Evolutionary conservation across 2,113 vertebrate species (phyloP).

Genomic region (Muntiacus reevesi): DNA sequence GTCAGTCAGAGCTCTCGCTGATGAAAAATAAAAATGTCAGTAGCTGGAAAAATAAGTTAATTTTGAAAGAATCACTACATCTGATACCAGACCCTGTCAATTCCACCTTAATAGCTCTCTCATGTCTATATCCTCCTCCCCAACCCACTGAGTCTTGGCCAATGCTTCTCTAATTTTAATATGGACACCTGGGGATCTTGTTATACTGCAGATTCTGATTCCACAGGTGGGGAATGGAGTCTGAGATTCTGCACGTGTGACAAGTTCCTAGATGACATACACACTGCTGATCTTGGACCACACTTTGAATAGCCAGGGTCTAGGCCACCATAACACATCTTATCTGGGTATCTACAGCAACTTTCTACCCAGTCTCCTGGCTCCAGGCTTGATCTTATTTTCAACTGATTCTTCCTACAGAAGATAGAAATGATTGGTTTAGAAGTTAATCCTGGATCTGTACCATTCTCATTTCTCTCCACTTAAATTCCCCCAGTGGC

Average conservation of each 20-base stretch:
- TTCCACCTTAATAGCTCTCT: not conserved
- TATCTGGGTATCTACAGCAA: not conserved
- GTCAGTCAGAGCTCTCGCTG: not conserved
- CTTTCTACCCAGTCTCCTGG: not conserved
- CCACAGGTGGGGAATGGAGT: not conserved
- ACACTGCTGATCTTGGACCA: not conserved
- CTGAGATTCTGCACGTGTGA: not conserved
- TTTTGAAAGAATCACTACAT: not conserved
- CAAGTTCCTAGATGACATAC: not conserved
- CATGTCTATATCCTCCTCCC: not conserved
- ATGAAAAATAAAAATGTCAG: not conserved
- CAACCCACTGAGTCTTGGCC: not conserved
- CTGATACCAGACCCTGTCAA: not conserved
- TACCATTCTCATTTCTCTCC: not conserved
- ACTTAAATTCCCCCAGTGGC: not conserved
- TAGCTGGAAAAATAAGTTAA: constrained; percentile 3
- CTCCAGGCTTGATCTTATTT: not conserved
- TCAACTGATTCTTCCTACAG: not conserved
- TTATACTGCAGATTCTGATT: not conserved
- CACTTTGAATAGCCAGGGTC: not conserved
- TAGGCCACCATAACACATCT: not conserved
- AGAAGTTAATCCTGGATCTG: not conserved
- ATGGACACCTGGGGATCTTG: not conserved
- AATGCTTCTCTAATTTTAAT: not conserved
- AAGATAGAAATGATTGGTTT: not conserved